Evolutionary conservation across 2,888 invertebrate genomes (phyloP).

Genomic region (Apodemia zela): DNA sequence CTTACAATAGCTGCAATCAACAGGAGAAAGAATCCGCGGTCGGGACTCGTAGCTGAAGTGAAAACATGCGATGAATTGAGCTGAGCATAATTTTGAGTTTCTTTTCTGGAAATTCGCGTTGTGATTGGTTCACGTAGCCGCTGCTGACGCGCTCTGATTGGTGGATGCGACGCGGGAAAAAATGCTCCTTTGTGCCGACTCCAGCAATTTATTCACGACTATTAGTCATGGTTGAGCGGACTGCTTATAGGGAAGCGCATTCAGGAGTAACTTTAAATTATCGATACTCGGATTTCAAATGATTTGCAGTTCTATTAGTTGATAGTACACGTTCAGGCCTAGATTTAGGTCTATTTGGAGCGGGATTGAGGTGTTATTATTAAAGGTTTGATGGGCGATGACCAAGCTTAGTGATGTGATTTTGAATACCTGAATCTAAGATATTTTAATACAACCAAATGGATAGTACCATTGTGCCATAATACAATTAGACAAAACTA

Average conservation of each 20-base stretch:
- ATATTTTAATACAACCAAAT: too few relatives aligned
- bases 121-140: slow-evolving; percentile 60
- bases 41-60: slow-evolving; percentile 58
- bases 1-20: slow-evolving; percentile 31
- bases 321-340: neutral
- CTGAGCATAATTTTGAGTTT: slow-evolving; percentile 67
- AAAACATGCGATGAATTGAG: slow-evolving; percentile 59
- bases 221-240: slow-evolving; percentile 74
- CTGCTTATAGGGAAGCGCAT: slow-evolving; percentile 44
- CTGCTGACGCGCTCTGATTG: slow-evolving; percentile 51
- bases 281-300: slow-evolving; percentile 17
- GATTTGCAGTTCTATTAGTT: slow-evolving; percentile 17
- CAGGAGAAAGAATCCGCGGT: slow-evolving; percentile 50
- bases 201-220: slow-evolving; percentile 71
- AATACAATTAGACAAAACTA: too few relatives aligned
- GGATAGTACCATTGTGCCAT: too few relatives aligned
- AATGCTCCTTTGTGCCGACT: slow-evolving; percentile 63
- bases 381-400: neutral
- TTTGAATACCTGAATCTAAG: too few relatives aligned
- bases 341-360: too few relatives aligned
- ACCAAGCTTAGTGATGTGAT: too few relatives aligned
- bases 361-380: too few relatives aligned
- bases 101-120: slow-evolving; percentile 51
- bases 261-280: neutral
- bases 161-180: slow-evolving; percentile 53